Conservation (phyloP, 2,888 invertebrate species). For the Escarpia spicata region DNA sequence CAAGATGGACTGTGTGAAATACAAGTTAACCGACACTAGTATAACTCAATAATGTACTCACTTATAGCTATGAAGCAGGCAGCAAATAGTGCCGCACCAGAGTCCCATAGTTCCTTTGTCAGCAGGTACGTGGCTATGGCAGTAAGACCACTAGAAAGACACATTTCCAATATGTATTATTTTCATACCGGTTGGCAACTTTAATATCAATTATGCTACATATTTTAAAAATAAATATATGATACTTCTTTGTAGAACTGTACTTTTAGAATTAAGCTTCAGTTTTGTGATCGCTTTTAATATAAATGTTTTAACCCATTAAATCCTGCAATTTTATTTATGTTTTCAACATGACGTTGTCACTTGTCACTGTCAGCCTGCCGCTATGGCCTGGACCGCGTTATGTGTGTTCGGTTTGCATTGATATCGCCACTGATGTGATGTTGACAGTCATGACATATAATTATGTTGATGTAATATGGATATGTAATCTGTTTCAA, state of each 20-base stretch:
- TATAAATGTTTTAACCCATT: too few relatives aligned
- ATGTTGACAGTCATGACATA: too few relatives aligned
- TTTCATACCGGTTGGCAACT: background rate
- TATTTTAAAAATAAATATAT: background rate
- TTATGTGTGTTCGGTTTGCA: too few relatives aligned
- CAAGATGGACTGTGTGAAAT: too few relatives aligned
- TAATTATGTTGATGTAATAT: too few relatives aligned
- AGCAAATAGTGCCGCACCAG: constrained; percentile 96
- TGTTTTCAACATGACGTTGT: too few relatives aligned
- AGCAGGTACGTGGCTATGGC: constrained; percentile 96
- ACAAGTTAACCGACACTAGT: background rate
- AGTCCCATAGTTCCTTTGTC: constrained; percentile 96
- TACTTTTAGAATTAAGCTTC: background rate
- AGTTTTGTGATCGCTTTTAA: too few relatives aligned
- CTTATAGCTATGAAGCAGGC: constrained; percentile 97
- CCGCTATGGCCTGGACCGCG: too few relatives aligned
- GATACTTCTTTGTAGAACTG: background rate
- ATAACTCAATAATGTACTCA: constrained; percentile 43
- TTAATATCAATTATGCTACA: background rate
- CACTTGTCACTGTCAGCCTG: too few relatives aligned
- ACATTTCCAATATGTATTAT: background rate
- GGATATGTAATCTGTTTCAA: too few relatives aligned
- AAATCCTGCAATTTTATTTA: too few relatives aligned
- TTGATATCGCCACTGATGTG: too few relatives aligned
- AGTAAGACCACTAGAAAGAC: constrained; percentile 85